Percentiles rank a stretch among this genome's conserved stretches.
Evolutionary conservation across 2,888 invertebrate genomes (phyloP).

Genomic region (Rapana venosa): DNA sequence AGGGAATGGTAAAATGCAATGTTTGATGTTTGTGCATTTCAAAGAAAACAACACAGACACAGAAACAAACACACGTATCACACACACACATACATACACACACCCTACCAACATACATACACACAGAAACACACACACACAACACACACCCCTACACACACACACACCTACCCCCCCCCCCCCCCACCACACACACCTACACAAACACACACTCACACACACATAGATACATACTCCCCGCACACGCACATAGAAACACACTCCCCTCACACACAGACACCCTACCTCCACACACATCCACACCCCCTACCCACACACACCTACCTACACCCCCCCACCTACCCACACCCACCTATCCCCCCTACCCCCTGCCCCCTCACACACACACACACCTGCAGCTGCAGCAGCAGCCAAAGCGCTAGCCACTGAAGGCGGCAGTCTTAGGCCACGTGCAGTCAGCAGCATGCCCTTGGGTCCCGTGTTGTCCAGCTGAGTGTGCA

Average conservation of each 20-base stretch:
- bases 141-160: not conserved
- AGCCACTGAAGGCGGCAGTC: conserved; percentile 15
- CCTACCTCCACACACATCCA: not conserved
- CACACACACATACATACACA: not conserved
- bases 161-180: not conserved
- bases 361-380: not conserved
- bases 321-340: not conserved
- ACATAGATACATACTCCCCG: not conserved
- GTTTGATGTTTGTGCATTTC: not conserved
- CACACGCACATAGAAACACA: no score
- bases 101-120: not conserved
- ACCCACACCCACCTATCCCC: not conserved
- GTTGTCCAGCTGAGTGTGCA: conserved; percentile 15
- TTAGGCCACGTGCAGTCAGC: conserved; percentile 35
- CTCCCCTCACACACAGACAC: not conserved
- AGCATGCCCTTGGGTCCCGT: conserved; percentile 35
- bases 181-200: not conserved
- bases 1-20: no score
- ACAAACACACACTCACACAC: not conserved
- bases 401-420: not conserved
- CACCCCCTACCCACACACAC: not conserved
- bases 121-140: not conserved
- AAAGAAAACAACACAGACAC: not conserved
- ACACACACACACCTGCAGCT: not conserved
- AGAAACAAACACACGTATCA: not conserved